Evolutionary conservation across 2,113 vertebrate genomes (phyloP).

Genomic region (Ammodytes marinus): DNA sequence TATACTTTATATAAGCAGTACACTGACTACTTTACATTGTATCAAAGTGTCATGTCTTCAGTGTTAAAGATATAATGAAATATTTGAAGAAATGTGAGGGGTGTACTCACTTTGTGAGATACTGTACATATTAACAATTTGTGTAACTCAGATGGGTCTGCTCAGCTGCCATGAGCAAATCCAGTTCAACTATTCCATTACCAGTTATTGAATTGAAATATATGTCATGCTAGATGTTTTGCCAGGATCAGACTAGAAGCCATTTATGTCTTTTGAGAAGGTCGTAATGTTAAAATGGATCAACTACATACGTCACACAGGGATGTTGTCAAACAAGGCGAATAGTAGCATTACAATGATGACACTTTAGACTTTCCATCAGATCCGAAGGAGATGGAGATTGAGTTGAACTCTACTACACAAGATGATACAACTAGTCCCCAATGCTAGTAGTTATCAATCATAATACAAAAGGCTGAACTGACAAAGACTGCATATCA

Average conservation of each 20-base stretch:
- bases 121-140: too few relatives aligned
- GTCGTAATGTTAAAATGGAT: slow-evolving; percentile 8
- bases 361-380: not conserved
- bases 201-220: slow-evolving; percentile 18
- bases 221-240: not conserved
- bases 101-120: too few relatives aligned
- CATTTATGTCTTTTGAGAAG: slow-evolving; percentile 29
- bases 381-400: not conserved
- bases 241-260: not conserved
- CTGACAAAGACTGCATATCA: not conserved
- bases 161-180: slow-evolving; percentile 1
- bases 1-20: too few relatives aligned
- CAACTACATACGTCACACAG: not conserved
- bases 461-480: not conserved
- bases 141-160: slow-evolving; percentile 11
- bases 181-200: slow-evolving; percentile 4
- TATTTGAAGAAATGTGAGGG: too few relatives aligned
- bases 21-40: too few relatives aligned
- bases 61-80: too few relatives aligned
- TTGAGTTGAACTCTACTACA: not conserved
- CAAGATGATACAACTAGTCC: not conserved
- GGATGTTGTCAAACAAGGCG: not conserved
- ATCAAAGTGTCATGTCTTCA: too few relatives aligned
- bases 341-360: not conserved
- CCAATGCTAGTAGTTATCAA: not conserved